Percentiles rank a stretch among this genome's conserved stretches.
phyloP scores from a whole-genome alignment of 64 coral and sea anemone genomes.

The Actinia equina region DNA sequence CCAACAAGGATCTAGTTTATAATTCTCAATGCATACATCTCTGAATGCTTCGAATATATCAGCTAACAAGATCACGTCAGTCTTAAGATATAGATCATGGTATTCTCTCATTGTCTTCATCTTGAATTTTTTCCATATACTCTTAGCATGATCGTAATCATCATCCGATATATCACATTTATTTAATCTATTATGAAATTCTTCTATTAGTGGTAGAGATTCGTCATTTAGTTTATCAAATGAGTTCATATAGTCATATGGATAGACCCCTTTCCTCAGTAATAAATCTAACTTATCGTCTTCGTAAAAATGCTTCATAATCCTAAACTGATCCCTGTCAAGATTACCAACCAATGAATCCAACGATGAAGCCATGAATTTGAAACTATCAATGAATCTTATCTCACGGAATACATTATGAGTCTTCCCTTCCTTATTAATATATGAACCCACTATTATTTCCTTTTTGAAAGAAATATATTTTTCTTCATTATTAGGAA shows the following conservation, averaged over 20 bases:
- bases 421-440: neutral
- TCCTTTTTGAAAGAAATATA: too few relatives aligned
- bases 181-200: too few relatives aligned
- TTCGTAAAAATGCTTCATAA: neutral
- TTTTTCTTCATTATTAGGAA: too few relatives aligned
- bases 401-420: neutral
- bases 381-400: conserved; percentile 19
- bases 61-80: neutral
- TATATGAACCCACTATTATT: too few relatives aligned
- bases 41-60: neutral
- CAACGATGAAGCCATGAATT: conserved; percentile 10
- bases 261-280: conserved; percentile 35
- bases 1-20: neutral
- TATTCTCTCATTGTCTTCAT: neutral
- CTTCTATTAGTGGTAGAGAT: too few relatives aligned
- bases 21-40: neutral
- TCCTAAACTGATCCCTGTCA: neutral
- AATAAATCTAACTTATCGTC: conserved; percentile 8
- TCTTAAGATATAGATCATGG: neutral
- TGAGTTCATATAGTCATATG: conserved; percentile 10
- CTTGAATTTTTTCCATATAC: neutral
- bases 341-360: conserved; percentile 16
- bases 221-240: neutral
- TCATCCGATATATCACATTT: too few relatives aligned
- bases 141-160: too few relatives aligned